Base-by-base conservation (phyloP, 92 coral and sea anemone genomes). In the Pocillopora meandrina region DNA sequence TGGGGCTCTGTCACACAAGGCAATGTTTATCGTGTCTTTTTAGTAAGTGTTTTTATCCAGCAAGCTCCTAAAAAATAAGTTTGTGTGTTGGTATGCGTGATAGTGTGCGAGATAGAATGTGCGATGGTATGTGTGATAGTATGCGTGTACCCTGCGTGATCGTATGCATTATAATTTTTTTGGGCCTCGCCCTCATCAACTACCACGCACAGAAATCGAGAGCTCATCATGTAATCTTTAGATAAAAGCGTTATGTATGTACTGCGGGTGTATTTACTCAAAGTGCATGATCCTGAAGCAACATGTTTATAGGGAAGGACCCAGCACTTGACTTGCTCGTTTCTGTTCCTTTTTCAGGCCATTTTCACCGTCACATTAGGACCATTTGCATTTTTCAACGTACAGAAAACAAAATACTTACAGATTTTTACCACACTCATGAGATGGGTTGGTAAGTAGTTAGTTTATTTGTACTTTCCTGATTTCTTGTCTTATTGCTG, bases 381-480 rank as follows among this genome's bases (percentile, higher is more conserved):
- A 6, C 99, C 99, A 34, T 96, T 96, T 87, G 86, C 99, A 14
- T 96, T 96, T 91, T 92, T 95, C 83, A 96, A 96, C 80, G 90
- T 96, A 11, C 99, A 96, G 88, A 96, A 96, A 89, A 96, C 99
- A 49, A 96, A 96, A 79, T 96, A 96, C 90, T 84, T 96, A 42
- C 99, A 96, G 75, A 84, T 92, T 65, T 55, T 92, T 65, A 94
- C 99, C 21, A 89, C 98, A 9, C 36, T 91, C 26, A 88, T 96
- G 91, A 88, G 99, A 63, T 96, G 99, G 99, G 47, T 94, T 77
- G 95, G 99, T 96, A 86, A 87, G 92, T 70, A 12, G 18, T 13
- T 20, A 12, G 13, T 35, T 9, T 13, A 55, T 21, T 15, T 2
- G 35, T 17, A 5, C 12, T 20, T n/a, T 66, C 33, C 72, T 66